phyloP scores from a whole-genome alignment of 2,797 vertebrate genomes.

The Enteromius unitaeniatus region DNA sequence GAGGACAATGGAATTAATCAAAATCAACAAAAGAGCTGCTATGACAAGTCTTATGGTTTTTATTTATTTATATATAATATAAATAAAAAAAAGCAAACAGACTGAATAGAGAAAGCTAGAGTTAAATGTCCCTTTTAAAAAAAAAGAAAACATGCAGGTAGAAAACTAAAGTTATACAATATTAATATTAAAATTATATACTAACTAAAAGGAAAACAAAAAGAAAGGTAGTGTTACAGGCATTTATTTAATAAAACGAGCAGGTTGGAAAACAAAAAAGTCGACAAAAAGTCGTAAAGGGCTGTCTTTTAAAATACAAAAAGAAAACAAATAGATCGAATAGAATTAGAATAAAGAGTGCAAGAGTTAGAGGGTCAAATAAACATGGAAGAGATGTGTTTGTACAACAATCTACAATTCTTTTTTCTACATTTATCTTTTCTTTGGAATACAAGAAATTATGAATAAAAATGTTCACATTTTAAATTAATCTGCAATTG shows the following conservation, averaged over 20 bases:
- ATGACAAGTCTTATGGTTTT: background rate
- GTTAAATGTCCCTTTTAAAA: background rate
- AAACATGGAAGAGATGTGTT: background rate
- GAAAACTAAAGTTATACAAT: too few species aligned
- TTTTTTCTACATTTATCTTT: background rate
- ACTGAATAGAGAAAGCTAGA: background rate
- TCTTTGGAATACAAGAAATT: background rate
- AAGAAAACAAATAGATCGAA: too few species aligned
- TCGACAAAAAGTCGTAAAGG: too few species aligned
- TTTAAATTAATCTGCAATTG: background rate
- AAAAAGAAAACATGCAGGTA: too few species aligned
- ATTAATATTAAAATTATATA: too few species aligned
- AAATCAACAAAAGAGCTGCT: background rate
- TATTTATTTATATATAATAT: background rate
- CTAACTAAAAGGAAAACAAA: background rate
- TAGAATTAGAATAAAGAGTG: background rate
- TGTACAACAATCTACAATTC: background rate
- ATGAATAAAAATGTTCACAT: background rate
- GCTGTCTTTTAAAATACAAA: too few species aligned
- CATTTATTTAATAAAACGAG: background rate
- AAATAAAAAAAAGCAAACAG: background rate
- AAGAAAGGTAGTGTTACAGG: background rate
- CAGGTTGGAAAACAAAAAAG: constrained; percentile 2
- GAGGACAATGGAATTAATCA: background rate
- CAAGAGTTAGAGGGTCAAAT: background rate